These are phyloP conservation scores for Sebastes itinus DNA, from an alignment of 2,797 vertebrate genomes.

Conservation along the genomic window DNA sequence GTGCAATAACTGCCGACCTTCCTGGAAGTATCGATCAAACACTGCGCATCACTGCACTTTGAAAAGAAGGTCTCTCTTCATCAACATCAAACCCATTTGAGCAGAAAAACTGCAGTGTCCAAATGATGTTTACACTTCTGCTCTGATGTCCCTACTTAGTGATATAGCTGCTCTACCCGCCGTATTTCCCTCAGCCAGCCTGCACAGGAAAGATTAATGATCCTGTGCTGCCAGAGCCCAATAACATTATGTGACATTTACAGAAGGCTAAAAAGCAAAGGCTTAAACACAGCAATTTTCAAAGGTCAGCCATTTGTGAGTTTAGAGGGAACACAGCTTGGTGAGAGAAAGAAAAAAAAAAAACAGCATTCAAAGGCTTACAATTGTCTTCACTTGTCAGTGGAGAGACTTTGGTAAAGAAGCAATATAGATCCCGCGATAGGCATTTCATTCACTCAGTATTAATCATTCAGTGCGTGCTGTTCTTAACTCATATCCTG, in stretches of 20 bases:
- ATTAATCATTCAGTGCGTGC: neutral
- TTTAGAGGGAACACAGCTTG: conserved; percentile 44
- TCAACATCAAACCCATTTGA: conserved; percentile 88
- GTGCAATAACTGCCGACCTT: conserved; percentile 71
- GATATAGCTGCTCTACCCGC: conserved; percentile 75
- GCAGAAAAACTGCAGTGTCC: conserved; percentile 87
- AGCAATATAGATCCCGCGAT: neutral
- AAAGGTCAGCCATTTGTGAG: conserved; percentile 71
- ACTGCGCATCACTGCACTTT: conserved; percentile 80
- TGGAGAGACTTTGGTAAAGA: conserved; percentile 4
- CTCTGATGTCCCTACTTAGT: conserved; percentile 84
- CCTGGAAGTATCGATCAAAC: conserved; percentile 81
- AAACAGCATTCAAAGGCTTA: conserved; percentile 3
- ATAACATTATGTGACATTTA: conserved; percentile 82
- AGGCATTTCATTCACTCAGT: neutral
- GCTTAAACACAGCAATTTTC: conserved; percentile 72
- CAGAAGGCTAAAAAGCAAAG: conserved; percentile 75
- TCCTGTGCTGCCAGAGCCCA: conserved; percentile 69
- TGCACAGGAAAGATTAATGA: conserved; percentile 77
- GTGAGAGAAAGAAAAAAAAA: conserved; percentile 18
- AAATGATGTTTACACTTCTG: conserved; percentile 86
- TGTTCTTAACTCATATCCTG: neutral
- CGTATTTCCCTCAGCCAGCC: conserved; percentile 63
- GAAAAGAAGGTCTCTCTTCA: conserved; percentile 81
- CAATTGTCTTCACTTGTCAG: conserved; percentile 29